These are phyloP conservation scores for Rattus rattus DNA, from an alignment of 2,113 vertebrate genomes.

Conservation along the genomic window DNA sequence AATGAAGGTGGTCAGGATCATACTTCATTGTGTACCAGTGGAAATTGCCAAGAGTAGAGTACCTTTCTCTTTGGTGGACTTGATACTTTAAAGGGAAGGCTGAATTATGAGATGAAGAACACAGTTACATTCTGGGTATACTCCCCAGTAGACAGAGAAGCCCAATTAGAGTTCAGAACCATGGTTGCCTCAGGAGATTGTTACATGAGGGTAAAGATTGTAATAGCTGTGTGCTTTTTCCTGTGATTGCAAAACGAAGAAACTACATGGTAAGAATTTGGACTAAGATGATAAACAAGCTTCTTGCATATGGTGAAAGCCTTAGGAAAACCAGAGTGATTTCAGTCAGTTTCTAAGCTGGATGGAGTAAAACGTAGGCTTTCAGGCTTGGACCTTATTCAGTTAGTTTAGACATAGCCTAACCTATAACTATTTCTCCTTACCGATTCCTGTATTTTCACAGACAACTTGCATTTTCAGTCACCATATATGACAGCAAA, in stretches of 20 bases:
- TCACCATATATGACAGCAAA: not conserved
- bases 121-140: not conserved
- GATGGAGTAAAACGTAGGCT: not conserved
- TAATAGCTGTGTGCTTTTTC: slow-evolving; percentile 23
- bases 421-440: not conserved
- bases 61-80: not conserved
- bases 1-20: not conserved
- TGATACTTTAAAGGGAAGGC: not conserved
- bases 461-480: not conserved
- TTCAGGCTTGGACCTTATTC: not conserved
- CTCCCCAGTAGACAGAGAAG: not conserved
- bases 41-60: not conserved
- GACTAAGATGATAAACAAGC: not conserved
- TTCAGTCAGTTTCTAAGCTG: not conserved
- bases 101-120: not conserved
- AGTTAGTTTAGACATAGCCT: slow-evolving; percentile 2
- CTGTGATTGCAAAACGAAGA: slow-evolving; percentile 23
- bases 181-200: not conserved
- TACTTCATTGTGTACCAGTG: not conserved
- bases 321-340: not conserved
- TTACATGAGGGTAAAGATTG: not conserved
- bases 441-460: slow-evolving; percentile 27
- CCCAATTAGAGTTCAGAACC: slow-evolving; percentile 45
- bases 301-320: not conserved
- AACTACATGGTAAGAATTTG: not conserved